Percentiles rank a stretch among this genome's conserved stretches.
These are phyloP conservation scores for Drosophila ficusphila DNA, from an alignment of 1,140 invertebrate genomes.

Conservation along the genomic window DNA sequence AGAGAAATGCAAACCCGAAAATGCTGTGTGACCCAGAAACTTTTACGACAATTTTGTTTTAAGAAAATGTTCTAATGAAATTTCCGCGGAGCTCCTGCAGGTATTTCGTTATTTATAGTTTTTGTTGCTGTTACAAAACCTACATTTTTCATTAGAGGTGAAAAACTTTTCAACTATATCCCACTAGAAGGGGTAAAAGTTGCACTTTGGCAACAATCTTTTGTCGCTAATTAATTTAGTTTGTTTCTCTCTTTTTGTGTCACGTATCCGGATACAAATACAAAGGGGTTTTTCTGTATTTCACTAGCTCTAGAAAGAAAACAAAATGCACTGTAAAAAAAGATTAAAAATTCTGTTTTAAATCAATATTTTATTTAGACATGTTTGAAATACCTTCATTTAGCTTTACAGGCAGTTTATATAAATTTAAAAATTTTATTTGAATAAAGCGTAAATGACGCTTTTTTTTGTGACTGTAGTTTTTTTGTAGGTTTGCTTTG, in stretches of 20 bases:
- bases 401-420: no score
- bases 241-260: conserved; percentile 13
- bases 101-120: conserved; percentile 50
- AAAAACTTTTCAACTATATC: conserved; percentile 22
- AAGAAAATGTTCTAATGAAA: conserved; percentile 42
- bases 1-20: not conserved
- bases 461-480: no score
- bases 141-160: conserved; percentile 36
- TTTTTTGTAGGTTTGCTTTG: no score
- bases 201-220: conserved; percentile 26
- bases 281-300: not conserved
- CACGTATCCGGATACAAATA: not conserved
- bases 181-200: conserved; percentile 13
- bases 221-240: conserved; percentile 51
- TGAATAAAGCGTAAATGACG: no score
- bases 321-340: not conserved
- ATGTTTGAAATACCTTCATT: not conserved
- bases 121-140: conserved; percentile 17
- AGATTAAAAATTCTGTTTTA: not conserved
- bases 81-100: conserved; percentile 14
- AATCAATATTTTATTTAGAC: not conserved
- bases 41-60: conserved; percentile 33
- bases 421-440: not conserved
- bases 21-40: conserved; percentile 1
- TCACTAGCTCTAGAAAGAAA: no score